These are phyloP conservation scores for Glaucidium brasilianum DNA, from an alignment of 2,113 vertebrate genomes.

Conservation along the genomic window DNA sequence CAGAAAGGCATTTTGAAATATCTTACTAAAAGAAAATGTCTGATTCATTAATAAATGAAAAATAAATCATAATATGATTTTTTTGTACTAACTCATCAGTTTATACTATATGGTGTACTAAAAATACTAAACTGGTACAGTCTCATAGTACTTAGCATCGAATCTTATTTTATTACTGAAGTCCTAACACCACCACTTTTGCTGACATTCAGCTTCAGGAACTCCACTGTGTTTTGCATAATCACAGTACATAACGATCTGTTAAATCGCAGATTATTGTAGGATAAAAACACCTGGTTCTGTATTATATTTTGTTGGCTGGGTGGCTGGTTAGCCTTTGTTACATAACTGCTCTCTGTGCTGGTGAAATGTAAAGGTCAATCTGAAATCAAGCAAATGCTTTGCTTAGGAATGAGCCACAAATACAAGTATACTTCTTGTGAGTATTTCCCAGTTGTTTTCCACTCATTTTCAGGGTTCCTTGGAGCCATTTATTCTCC, in stretches of 20 bases:
- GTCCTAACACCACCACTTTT: background rate
- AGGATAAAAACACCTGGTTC: constrained; percentile 6
- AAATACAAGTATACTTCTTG: background rate
- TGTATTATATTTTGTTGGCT: background rate
- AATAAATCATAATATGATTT: background rate
- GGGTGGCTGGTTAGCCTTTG: background rate
- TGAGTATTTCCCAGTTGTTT: background rate
- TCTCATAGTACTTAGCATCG: background rate
- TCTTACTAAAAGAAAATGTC: background rate
- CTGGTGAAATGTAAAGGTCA: background rate
- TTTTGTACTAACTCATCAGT: background rate
- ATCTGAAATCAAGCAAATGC: background rate
- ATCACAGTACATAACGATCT: background rate
- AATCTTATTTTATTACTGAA: background rate
- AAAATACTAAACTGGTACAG: background rate
- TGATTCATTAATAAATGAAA: background rate
- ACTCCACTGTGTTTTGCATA: background rate
- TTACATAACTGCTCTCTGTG: background rate
- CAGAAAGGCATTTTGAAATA: background rate
- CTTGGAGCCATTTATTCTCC: background rate
- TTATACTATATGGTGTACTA: background rate
- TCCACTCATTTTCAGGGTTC: background rate
- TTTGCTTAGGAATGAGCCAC: background rate
- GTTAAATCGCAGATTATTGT: background rate
- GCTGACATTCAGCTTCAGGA: background rate